Base-by-base conservation (phyloP, 2,113 vertebrate genomes). In the Acrocephalus kingi region DNA sequence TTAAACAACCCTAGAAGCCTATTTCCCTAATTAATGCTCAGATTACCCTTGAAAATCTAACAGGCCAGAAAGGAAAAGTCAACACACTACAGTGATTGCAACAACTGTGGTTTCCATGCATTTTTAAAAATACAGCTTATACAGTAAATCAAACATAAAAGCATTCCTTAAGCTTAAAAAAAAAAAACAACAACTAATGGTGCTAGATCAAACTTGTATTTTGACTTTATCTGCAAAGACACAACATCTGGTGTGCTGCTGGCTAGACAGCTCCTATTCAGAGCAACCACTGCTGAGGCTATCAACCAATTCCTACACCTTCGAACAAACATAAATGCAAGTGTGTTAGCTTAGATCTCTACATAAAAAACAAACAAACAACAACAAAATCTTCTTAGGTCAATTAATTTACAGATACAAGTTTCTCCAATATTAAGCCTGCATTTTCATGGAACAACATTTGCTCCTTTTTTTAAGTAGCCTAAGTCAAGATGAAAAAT, bases 151-250 rank as follows among this genome's bases (percentile, higher is more conserved):
- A 80, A 67, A 71, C 0, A 4, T 15, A 69, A 51, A 84, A 71
- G 20, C 27, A 91, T 61, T 84, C 11, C 62, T 81, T 37, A 74
- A 91, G 33, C 13, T 51, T 55, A 64, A 30, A 52, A 46, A n/a
- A 23, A 30, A 2, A 15, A 35, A n/a, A n/a, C n/a, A n/a, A 35
- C 35, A 35, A 35, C 30, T 74, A 89, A 89, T 6, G 6, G 20
- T 76, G 68, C 43, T 31, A 45, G 28, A 66, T 71, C 28, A 87
- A 94, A 87, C 55, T 83, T 67, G n/a, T 28, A 31, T 90, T 94
- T 87, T 93, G 43, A 93, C 72, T 96, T 94, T 54, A 96, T 89
- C 74, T 86, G 68, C 37, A 25, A 74, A 93, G 82, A 93, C 67
- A 78, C 48, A 93, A 75, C 87, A 93, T 77, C 79, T 91, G 82